A percentile compares a stretch with the other conserved stretches of the same genome.
phyloP scores from a whole-genome alignment of 2,113 vertebrate genomes.

The Motacilla alba region DNA sequence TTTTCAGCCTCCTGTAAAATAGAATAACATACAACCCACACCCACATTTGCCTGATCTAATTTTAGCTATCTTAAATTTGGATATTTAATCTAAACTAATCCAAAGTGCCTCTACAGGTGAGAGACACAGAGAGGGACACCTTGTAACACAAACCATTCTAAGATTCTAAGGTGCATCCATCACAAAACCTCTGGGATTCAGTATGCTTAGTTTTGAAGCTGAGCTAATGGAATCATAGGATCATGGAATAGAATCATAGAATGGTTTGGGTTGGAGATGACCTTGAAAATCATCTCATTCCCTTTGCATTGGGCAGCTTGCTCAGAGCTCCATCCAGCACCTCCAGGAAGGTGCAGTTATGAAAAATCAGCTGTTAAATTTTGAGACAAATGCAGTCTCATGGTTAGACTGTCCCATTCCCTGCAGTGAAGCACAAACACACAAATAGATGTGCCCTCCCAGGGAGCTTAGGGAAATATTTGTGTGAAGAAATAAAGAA shows the following conservation, averaged over 20 bases:
- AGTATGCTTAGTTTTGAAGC: background rate
- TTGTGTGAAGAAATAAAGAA: background rate
- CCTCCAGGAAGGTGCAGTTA: background rate
- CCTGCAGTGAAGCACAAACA: background rate
- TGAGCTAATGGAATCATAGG: background rate
- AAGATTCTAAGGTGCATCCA: background rate
- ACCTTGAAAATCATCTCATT: background rate
- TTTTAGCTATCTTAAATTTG: background rate
- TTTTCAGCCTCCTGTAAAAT: background rate
- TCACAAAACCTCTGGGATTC: background rate
- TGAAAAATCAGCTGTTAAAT: background rate
- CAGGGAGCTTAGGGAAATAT: background rate
- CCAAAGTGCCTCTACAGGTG: background rate
- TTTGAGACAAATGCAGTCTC: background rate
- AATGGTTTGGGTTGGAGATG: background rate
- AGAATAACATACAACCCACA: background rate
- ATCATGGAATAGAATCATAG: background rate
- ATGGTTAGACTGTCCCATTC: fast-evolving
- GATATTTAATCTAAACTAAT: background rate
- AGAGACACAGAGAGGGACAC: background rate
- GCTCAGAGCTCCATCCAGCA: background rate
- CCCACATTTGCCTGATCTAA: background rate
- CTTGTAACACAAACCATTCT: background rate
- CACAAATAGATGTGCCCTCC: background rate
- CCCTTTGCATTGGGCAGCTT: background rate